phyloP scores from a whole-genome alignment of 2,888 invertebrate genomes.

The Drosophila limbata region DNA sequence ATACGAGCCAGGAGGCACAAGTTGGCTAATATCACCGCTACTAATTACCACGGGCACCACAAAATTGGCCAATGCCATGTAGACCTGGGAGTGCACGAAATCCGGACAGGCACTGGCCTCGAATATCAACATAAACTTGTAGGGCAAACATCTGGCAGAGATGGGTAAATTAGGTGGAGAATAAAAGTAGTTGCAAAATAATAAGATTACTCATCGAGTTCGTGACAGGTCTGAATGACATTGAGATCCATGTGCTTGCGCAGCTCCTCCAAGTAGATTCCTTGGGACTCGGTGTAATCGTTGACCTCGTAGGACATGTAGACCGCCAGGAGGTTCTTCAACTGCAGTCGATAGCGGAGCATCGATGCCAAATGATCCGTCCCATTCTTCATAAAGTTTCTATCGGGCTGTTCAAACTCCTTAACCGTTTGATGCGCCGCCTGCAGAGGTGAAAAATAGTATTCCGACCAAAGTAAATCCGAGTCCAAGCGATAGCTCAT shows the following conservation, averaged over 20 bases:
- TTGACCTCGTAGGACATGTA: slow-evolving; percentile 54
- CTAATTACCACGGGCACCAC: slow-evolving; percentile 88
- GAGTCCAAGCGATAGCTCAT: slow-evolving; percentile 70
- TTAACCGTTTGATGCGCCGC: neutral
- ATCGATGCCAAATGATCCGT: neutral
- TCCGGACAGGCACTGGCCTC: slow-evolving; percentile 89
- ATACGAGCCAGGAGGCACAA: slow-evolving; percentile 87
- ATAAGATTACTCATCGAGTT: slow-evolving; percentile 32
- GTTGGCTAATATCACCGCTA: slow-evolving; percentile 87
- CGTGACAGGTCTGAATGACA: slow-evolving; percentile 28
- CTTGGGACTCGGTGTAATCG: slow-evolving; percentile 23
- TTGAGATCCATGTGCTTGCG: slow-evolving; percentile 42
- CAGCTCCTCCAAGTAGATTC: slow-evolving; percentile 45
- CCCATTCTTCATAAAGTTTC: slow-evolving; percentile 15
- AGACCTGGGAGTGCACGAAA: slow-evolving; percentile 88
- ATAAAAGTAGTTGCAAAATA: neutral
- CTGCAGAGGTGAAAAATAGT: slow-evolving; percentile 42
- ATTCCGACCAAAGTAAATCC: slow-evolving; percentile 47
- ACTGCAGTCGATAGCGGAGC: neutral
- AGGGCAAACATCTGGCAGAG: slow-evolving; percentile 75
- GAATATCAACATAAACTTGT: slow-evolving; percentile 89
- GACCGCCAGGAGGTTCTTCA: slow-evolving; percentile 31
- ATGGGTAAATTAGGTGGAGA: neutral
- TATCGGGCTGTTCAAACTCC: slow-evolving; percentile 15
- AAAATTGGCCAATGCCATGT: slow-evolving; percentile 66